Percentiles rank a stretch among this genome's conserved stretches.
Evolutionary conservation across 2,113 vertebrate genomes (phyloP).

Genomic region (Pygoscelis adeliae): DNA sequence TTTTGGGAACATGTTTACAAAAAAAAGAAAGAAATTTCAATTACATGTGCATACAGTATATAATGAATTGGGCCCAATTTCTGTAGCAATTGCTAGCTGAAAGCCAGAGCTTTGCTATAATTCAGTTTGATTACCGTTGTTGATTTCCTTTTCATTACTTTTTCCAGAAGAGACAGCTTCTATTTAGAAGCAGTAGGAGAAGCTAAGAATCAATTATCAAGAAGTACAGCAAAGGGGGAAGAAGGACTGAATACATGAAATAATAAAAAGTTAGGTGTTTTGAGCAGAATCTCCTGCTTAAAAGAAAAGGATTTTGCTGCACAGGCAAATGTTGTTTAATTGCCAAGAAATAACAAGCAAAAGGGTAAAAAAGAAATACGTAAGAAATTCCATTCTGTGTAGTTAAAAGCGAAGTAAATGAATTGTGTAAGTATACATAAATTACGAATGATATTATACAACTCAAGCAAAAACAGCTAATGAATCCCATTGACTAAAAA

Average conservation of each 20-base stretch:
- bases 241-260: not conserved
- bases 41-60: not conserved
- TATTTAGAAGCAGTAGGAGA: not conserved
- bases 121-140: constrained; percentile 25
- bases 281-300: not conserved
- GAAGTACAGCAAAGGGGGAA: not conserved
- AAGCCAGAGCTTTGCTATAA: not conserved
- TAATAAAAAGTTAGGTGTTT: not conserved
- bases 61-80: constrained; percentile 29
- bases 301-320: not conserved
- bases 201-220: not conserved
- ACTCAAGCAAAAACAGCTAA: not conserved
- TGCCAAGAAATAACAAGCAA: not conserved
- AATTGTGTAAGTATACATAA: not conserved
- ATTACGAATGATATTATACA: not conserved
- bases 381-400: not conserved
- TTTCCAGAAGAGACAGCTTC: not conserved
- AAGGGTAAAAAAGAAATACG: not conserved
- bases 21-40: constrained; percentile 11
- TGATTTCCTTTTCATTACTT: not conserved
- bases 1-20: not conserved
- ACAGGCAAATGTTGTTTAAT: not conserved
- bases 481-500: not conserved
- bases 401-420: constrained; percentile 5
- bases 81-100: not conserved